Evolutionary conservation across 2,797 vertebrate species (phyloP).

Genomic region (Urophycis tenuis): DNA sequence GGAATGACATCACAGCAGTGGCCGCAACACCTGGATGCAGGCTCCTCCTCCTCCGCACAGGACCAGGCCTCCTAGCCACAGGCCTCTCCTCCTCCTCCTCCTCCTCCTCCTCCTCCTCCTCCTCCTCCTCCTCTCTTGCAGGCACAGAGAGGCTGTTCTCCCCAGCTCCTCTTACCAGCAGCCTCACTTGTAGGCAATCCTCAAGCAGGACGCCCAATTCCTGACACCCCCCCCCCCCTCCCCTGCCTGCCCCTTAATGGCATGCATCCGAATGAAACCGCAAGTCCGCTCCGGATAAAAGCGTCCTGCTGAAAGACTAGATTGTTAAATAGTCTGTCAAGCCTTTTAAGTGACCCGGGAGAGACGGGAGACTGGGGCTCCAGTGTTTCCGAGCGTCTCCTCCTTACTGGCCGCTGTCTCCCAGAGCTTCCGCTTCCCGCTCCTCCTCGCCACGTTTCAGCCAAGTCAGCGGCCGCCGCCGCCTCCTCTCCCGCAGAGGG

Average conservation of each 20-base stretch:
- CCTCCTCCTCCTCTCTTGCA: background rate
- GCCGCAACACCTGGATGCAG: background rate
- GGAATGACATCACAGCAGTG: background rate
- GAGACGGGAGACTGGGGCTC: background rate
- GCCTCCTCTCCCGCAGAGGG: background rate
- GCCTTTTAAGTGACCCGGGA: background rate
- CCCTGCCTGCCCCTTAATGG: slow-evolving; percentile 16
- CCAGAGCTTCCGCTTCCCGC: background rate
- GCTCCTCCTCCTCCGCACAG: slow-evolving; percentile 45
- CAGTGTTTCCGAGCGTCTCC: background rate
- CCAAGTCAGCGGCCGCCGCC: background rate
- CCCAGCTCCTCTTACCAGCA: background rate
- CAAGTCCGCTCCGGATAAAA: background rate
- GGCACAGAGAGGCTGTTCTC: background rate
- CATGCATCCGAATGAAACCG: background rate
- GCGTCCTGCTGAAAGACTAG: background rate
- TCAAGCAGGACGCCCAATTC: slow-evolving; percentile 13
- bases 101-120: slow-evolving; percentile 34
- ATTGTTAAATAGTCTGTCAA: background rate
- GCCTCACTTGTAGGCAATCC: background rate
- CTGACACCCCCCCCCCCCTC: slow-evolving; percentile 7
- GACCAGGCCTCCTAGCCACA: slow-evolving; percentile 40
- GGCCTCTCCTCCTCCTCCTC: background rate
- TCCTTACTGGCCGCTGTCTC: background rate
- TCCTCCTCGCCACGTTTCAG: background rate